These are phyloP conservation scores for Chaenogobius annularis DNA, from an alignment of 2,113 vertebrate genomes.

Conservation along the genomic window DNA sequence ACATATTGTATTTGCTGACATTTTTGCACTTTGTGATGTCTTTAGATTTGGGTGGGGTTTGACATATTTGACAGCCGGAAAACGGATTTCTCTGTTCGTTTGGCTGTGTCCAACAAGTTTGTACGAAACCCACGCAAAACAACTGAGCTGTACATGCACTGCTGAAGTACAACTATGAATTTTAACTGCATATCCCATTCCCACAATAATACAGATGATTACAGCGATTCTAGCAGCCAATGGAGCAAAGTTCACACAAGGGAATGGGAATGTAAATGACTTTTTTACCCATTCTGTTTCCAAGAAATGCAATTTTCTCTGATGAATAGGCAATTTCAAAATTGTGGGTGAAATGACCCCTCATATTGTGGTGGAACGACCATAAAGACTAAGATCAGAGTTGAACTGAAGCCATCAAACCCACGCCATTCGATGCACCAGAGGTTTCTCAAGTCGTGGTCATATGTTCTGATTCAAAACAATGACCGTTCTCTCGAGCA, in stretches of 20 bases:
- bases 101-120: neutral
- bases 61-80: neutral
- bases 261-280: conserved; percentile 20
- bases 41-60: neutral
- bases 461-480: conserved; percentile 20
- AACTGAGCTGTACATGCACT: conserved; percentile 6
- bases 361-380: conserved; percentile 43
- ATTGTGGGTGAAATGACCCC: conserved; percentile 44
- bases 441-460: conserved; percentile 24
- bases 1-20: neutral
- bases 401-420: conserved; percentile 32
- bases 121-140: neutral
- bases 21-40: neutral
- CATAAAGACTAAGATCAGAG: conserved; percentile 30
- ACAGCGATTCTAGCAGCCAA: conserved; percentile 26
- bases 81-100: neutral
- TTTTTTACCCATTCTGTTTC: conserved; percentile 26
- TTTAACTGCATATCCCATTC: conserved; percentile 26
- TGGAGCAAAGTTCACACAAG: conserved; percentile 5
- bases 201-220: conserved; percentile 53
- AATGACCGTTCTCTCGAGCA: conserved; percentile 30
- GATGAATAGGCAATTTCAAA: conserved; percentile 50
- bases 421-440: conserved; percentile 23
- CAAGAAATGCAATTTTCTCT: conserved; percentile 46
- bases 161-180: conserved; percentile 13